A percentile compares a stretch with the other conserved stretches of the same genome.
phyloP scores from a whole-genome alignment of 2,888 invertebrate genomes.

The Tipula confusa region DNA sequence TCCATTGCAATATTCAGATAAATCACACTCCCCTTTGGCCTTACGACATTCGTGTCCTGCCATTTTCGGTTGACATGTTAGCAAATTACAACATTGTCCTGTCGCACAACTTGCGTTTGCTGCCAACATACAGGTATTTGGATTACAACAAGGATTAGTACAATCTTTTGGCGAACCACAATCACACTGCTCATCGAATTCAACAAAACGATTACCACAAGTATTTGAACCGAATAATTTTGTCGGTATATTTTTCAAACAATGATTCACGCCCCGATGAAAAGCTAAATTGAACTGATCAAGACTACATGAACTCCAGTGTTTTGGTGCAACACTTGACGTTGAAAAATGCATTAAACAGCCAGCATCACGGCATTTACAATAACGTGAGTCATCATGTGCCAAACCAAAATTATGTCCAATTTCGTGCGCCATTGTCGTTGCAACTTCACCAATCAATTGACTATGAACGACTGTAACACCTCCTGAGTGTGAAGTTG shows the following conservation, averaged over 20 bases:
- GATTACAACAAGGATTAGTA: constrained; percentile 79
- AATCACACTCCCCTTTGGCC: constrained; percentile 84
- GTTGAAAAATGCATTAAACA: constrained; percentile 98
- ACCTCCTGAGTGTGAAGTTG: constrained; percentile 93
- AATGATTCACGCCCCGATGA: constrained; percentile 95
- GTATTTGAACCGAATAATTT: constrained; percentile 76
- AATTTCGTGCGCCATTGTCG: constrained; percentile 97
- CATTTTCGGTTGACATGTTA: constrained; percentile 53
- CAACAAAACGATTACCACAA: constrained; percentile 95
- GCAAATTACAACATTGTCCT: constrained; percentile 88
- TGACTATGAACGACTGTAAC: constrained; percentile 90
- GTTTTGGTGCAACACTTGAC: constrained; percentile 74
- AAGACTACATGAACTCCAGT: constrained; percentile 94
- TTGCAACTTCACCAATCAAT: constrained; percentile 89
- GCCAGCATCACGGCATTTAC: constrained; percentile 77
- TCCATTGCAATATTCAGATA: constrained; percentile 94
- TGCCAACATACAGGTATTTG: constrained; percentile 78
- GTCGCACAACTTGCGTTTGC: constrained; percentile 89
- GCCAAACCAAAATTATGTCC: constrained; percentile 99
- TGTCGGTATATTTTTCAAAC: constrained; percentile 78
- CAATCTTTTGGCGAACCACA: constrained; percentile 72
- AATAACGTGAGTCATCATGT: constrained; percentile 87
- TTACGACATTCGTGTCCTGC: constrained; percentile 71
- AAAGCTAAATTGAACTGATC: constrained; percentile 85
- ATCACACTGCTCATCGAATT: constrained; percentile 94